Conservation (phyloP, 2,797 vertebrate genomes). For the Carduelis carduelis region DNA sequence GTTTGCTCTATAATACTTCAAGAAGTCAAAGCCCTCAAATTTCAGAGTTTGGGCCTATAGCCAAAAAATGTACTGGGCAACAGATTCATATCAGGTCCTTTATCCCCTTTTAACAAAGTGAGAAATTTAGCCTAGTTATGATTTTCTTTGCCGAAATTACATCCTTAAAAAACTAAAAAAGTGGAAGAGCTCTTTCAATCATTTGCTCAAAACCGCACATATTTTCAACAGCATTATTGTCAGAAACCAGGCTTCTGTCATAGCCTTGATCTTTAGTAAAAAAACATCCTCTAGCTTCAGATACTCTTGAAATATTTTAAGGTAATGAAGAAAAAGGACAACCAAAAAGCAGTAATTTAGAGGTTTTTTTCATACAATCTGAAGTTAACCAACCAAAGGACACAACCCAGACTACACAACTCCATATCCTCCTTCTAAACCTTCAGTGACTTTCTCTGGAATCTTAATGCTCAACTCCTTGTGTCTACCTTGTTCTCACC, state of each 20-base stretch:
- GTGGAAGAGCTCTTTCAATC: not conserved
- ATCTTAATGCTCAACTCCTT: not conserved
- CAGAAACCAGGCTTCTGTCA: not conserved
- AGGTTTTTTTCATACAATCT: not conserved
- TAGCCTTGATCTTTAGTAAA: not conserved
- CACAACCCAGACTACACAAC: not conserved
- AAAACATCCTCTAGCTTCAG: not conserved
- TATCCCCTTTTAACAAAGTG: not conserved
- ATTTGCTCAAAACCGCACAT: not conserved
- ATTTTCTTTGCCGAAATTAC: not conserved
- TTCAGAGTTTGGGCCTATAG: not conserved
- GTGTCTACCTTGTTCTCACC: not conserved
- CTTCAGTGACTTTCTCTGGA: not conserved
- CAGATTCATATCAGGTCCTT: not conserved
- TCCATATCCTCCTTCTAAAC: not conserved
- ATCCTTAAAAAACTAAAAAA: not conserved
- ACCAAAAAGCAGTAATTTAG: not conserved
- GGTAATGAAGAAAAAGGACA: not conserved
- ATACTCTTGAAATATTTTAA: not conserved
- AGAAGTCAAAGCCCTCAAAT: not conserved
- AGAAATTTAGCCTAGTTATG: not conserved
- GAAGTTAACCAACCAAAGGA: not conserved
- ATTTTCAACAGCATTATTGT: not conserved
- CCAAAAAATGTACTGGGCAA: not conserved
- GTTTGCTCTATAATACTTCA: not conserved